Conservation (phyloP, 2,113 vertebrate species). For the Cyanoderma ruficeps region DNA sequence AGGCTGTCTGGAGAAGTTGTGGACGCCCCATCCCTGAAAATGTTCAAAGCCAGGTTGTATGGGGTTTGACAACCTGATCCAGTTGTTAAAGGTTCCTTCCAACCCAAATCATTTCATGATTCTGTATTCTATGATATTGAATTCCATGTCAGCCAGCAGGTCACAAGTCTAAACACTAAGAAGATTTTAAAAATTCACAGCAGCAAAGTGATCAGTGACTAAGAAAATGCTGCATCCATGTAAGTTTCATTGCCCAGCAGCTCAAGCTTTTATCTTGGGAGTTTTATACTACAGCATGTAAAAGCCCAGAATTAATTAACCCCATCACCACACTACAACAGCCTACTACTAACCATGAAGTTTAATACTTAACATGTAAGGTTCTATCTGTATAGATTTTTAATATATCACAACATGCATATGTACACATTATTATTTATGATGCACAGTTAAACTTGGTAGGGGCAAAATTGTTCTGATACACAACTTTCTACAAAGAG, state of each 20-base stretch:
- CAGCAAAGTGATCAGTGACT: background rate
- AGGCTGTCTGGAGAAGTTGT: background rate
- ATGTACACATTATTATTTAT: background rate
- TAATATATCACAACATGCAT: background rate
- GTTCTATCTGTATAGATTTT: background rate
- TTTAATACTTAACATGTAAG: background rate
- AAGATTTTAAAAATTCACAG: background rate
- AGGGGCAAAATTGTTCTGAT: background rate
- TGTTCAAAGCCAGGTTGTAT: background rate
- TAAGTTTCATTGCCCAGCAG: background rate
- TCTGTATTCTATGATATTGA: background rate
- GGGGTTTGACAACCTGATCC: background rate
- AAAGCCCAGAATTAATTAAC: background rate
- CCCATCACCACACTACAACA: background rate
- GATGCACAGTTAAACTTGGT: background rate
- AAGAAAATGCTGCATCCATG: background rate
- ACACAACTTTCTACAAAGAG: background rate
- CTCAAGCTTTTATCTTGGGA: background rate
- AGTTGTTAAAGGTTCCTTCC: background rate
- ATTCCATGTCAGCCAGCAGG: background rate
- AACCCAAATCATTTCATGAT: background rate
- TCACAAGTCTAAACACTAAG: background rate
- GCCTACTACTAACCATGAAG: background rate
- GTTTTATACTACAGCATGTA: background rate
- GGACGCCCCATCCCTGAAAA: background rate